Base-by-base conservation (phyloP, 2,113 vertebrate species). In the Gasterosteus aculeatus region DNA sequence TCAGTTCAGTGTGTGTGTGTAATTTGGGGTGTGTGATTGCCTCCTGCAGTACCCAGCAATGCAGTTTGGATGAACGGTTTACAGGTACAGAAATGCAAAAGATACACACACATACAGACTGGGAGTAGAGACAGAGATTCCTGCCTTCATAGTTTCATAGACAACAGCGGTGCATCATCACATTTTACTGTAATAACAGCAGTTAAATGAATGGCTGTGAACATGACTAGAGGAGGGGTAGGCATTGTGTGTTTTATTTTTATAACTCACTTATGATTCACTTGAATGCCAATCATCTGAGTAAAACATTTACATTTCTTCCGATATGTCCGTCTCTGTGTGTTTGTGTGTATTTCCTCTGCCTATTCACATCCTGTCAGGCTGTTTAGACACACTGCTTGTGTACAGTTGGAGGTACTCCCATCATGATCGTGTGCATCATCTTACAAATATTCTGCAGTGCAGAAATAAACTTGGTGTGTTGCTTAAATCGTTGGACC, bases 401-500 rank as follows among this genome's bases (percentile, higher is more conserved):
- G 67, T 47, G 18, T 22, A 29, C 49, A 49, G 51, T 33, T 57
- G 35, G n/a, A 76, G 41, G 12, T 16, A 53, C 35, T 26, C 41
- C 33, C 39, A 41, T 49, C 26, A 10, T 18, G 46, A n/a, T 14
- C 12, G 33, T 11, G 38, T 46, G 31, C 15, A 51, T 83, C 69
- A 65, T 38, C 15, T 3, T 9, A 67, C 10, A 77, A 70, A 82
- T 51, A 80, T 81, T 15, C 7, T 51, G 47, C 11, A 11, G 39
- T 19, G 12, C 60, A 38, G 64, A 78, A 26, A 69, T 64, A 70
- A 85, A 75, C 62, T 9, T 31, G 42, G 42, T 70, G 61, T 16
- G 56, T 11, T 47, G 39, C 49, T 72, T 85, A 80, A 82, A 81
- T 89, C 83, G 69, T 8, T 0, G 10, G 3, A 16, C 53, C 41